A percentile compares a stretch with the other conserved stretches of the same genome.
These are phyloP conservation scores for Drosophila pseudoananassae DNA, from an alignment of 1,140 invertebrate genomes.

Conservation along the genomic window DNA sequence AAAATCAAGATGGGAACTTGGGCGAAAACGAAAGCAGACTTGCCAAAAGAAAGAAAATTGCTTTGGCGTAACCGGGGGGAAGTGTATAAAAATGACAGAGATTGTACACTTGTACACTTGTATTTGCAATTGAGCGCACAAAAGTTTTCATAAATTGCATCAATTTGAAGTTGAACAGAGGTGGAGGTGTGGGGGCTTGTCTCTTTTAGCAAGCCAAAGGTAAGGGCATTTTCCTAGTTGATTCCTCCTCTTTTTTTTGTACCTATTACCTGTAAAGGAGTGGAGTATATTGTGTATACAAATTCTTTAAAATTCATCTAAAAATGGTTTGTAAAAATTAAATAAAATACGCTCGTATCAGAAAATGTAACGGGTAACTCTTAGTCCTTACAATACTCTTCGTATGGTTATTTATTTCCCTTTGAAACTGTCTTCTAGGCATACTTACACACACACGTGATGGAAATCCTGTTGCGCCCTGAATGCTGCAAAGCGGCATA, in stretches of 20 bases:
- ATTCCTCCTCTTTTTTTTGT: slow-evolving; percentile 14
- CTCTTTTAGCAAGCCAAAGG: slow-evolving; percentile 58
- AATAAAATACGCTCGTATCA: too few relatives aligned
- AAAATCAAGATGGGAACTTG: slow-evolving; percentile 49
- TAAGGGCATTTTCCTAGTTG: slow-evolving; percentile 58
- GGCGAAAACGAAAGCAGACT: slow-evolving; percentile 43
- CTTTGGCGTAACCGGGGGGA: slow-evolving; percentile 67
- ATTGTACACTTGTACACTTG: slow-evolving; percentile 57
- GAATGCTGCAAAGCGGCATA: slow-evolving; percentile 62
- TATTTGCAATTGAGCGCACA: slow-evolving; percentile 80
- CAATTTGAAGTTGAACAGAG: slow-evolving; percentile 63
- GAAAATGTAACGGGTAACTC: not conserved
- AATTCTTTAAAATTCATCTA: too few relatives aligned
- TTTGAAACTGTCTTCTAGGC: slow-evolving; percentile 23
- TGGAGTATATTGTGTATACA: too few relatives aligned
- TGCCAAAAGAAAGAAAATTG: slow-evolving; percentile 63
- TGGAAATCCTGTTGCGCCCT: slow-evolving; percentile 70
- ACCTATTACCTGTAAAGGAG: not conserved
- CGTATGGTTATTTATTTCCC: not conserved
- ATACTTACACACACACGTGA: slow-evolving; percentile 28
- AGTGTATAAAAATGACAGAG: slow-evolving; percentile 78
- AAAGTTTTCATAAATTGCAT: slow-evolving; percentile 82
- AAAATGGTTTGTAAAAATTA: too few relatives aligned
- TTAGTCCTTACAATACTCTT: not conserved
- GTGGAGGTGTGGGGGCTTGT: not conserved